Conservation (phyloP, 2,797 vertebrate genomes). For the Aplochiton taeniatus region DNA sequence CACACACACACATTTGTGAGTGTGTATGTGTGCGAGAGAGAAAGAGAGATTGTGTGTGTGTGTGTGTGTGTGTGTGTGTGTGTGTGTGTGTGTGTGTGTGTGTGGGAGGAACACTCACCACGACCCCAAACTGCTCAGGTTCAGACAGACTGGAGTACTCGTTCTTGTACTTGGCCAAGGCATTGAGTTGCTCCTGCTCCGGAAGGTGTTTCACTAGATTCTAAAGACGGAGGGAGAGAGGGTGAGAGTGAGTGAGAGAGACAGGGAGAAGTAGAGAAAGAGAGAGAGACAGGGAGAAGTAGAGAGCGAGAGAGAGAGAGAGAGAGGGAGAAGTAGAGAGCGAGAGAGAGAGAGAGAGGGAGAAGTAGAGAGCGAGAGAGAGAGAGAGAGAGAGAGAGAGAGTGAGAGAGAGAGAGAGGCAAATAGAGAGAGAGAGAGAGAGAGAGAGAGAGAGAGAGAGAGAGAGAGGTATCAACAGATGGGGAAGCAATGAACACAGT, state of each 20-base stretch:
- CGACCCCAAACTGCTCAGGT: constrained; percentile 94
- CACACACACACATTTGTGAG: no score
- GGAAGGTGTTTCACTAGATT: constrained; percentile 96
- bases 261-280: constrained; percentile 32
- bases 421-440: constrained; percentile 26
- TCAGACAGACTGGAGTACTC: constrained; percentile 89
- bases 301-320: constrained; percentile 7
- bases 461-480: not conserved
- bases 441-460: not conserved
- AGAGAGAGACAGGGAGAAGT: constrained; percentile 3
- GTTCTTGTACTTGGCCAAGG: constrained; percentile 83
- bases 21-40: not conserved
- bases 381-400: not conserved
- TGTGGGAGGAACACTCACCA: constrained; percentile 80
- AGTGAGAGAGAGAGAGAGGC: constrained; percentile 4
- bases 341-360: not conserved
- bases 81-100: not conserved
- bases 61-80: not conserved
- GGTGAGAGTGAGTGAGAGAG: constrained; percentile 28
- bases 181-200: constrained; percentile 88
- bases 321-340: not conserved
- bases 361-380: not conserved
- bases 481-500: not conserved
- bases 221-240: constrained; percentile 65
- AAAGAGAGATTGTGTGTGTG: not conserved